Evolutionary conservation across 2,113 vertebrate genomes (phyloP), one percentile per base, ranked within the genome.

Genomic region (Platysteira castanea): DNA sequence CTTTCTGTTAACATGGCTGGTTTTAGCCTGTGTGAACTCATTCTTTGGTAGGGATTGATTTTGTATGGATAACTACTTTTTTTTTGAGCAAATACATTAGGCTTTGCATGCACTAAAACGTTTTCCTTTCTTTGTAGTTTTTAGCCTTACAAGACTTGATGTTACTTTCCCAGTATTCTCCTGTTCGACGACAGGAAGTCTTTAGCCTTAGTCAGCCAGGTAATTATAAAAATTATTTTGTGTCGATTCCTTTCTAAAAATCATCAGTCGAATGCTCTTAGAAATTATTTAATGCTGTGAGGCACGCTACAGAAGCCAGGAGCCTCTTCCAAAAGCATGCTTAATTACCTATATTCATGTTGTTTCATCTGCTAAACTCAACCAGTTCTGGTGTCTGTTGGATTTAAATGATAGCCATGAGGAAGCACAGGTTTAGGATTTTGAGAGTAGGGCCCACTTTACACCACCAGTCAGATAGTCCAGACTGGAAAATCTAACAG

Each of bases 171-270:
- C 98, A 99, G 30, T 98, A 99, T 96, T 99, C 98, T 63, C 98
- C 98, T 60, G 98, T 98, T 91, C 98, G 99, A 53, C 98, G 99
- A 73, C 97, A 97, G 88, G 99, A 99, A 97, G 99, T 99, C 87
- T 99, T 99, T 89, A 99, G 98, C 97, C 98, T 99, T 52, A 99
- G 99, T 97, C 99, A 99, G 93, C 99, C 99, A 98, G 99, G 99
- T 99, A 98, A 96, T 84, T 68, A 49, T 30, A 54, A 74, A 42
- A 61, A 33, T 10, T 31, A 35, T 23, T 83, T 44, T 13, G 56
- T 59, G 14, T 20, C 78, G 71, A 37, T 90, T 57, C 28, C 10
- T 53, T 39, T 60, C 47, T 24, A 1, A 13, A 15, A 63, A 81
- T 8, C 13, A 64, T 70, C 81, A 41, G 19, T 70, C 54, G 70